Base-by-base conservation (phyloP, 2,797 vertebrate species). In the Epinephelus coioides region DNA sequence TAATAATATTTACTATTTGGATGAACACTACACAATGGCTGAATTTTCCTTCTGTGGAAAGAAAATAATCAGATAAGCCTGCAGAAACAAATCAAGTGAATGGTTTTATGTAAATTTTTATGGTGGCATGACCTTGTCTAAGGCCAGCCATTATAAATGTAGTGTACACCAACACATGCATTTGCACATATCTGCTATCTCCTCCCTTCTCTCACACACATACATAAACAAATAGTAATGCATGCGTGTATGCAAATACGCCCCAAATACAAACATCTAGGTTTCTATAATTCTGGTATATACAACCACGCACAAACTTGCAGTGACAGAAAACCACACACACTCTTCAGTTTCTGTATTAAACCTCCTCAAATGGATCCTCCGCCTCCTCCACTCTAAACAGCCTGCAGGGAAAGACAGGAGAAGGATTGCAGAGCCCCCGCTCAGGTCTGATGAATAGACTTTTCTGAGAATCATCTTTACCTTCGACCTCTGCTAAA, bases 401-500 rank as follows among this genome's bases (percentile, higher is more conserved):
- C 60, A 54, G 76, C 67, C 75, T 61, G 4, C 70, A 63, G 60
- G 51, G 34, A 25, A 23, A 54, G 54, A 30, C 43, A 23, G 63
- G 13, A 51, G 71, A 49, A 23, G 56, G 40, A 61, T 6, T 15
- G 56, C 68, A 38, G n/a, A 53, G 57, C 75, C 44, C 43, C 60
- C 38, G 2, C 40, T 73, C 68, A 47, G 53, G 19, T 78, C 59
- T 82, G 47, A 81, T 72, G 59, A 79, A 84, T 55, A 57, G 51
- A 75, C 67, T 69, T 62, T 63, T 70, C 70, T 9, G 3, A 81
- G 64, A 49, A 56, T 38, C 62, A 18, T 53, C 55, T 74, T 74
- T 76, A 69, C 77, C 64, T 84, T 53, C 10, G 27, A 62, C 70
- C 66, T 74, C 46, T 71, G 56, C 38, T 84, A 60, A 86, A 72